Conservation (phyloP, 2,888 invertebrate species). For the Syritta pipiens region DNA sequence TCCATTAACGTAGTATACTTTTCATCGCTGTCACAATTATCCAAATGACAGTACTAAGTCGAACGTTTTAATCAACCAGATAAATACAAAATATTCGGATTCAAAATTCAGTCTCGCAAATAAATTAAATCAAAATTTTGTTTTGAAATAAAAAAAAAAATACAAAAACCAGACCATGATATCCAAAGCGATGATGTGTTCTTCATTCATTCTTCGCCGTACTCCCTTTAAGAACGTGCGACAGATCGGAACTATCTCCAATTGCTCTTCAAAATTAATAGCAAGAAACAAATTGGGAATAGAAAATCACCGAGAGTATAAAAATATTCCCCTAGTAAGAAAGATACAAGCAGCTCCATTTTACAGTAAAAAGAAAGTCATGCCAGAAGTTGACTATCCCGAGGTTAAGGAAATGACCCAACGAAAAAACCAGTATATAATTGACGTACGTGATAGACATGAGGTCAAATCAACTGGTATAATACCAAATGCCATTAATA, state of each 20-base stretch:
- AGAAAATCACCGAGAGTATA: too few species aligned
- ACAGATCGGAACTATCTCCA: conserved; percentile 13
- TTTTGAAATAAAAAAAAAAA: not conserved
- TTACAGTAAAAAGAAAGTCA: too few species aligned
- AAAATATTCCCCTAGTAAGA: too few species aligned
- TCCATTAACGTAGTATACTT: too few species aligned
- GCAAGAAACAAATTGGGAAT: too few species aligned
- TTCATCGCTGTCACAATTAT: too few species aligned
- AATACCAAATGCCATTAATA: conserved; percentile 87
- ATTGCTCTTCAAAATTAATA: not conserved
- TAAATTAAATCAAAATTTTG: too few species aligned
- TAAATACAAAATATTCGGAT: not conserved
- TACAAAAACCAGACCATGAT: not conserved
- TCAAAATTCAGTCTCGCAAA: not conserved
- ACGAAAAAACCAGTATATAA: conserved; percentile 82
- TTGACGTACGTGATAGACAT: conserved; percentile 88
- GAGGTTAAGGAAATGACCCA: conserved; percentile 80
- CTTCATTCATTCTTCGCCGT: conserved; percentile 9
- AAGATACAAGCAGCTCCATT: too few species aligned
- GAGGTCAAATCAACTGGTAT: conserved; percentile 86
- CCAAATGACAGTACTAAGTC: too few species aligned
- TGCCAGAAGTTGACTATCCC: conserved; percentile 73
- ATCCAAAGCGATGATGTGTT: not conserved
- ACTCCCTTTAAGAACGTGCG: conserved; percentile 3
- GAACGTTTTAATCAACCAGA: too few species aligned